These are phyloP conservation scores for Gopherus flavomarginatus DNA, from an alignment of 2,113 vertebrate genomes.

Conservation along the genomic window DNA sequence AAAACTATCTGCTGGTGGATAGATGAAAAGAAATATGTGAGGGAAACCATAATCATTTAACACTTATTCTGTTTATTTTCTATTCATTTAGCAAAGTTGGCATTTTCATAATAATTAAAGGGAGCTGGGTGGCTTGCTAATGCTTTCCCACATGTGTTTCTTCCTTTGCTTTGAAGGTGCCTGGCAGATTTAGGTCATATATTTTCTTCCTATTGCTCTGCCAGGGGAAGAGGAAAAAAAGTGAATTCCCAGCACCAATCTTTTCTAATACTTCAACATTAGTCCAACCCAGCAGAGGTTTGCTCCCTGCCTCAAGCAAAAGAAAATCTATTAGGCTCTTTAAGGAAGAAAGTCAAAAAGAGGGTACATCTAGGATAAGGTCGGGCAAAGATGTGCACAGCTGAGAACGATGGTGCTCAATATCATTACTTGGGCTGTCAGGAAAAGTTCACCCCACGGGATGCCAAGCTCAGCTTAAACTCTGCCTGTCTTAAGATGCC, in stretches of 20 bases:
- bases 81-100: slow-evolving; percentile 68
- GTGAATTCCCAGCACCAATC: slow-evolving; percentile 71
- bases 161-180: slow-evolving; percentile 68
- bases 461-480: slow-evolving; percentile 39
- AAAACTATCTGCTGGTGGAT: slow-evolving; percentile 60
- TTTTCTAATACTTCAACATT: slow-evolving; percentile 77
- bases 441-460: slow-evolving; percentile 37
- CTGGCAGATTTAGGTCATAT: slow-evolving; percentile 79
- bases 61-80: slow-evolving; percentile 72
- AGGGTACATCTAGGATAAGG: slow-evolving; percentile 50
- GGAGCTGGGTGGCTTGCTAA: slow-evolving; percentile 49
- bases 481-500: slow-evolving; percentile 34
- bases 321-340: slow-evolving; percentile 77
- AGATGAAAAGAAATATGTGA: slow-evolving; percentile 69
- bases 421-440: slow-evolving; percentile 47
- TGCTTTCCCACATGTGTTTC: slow-evolving; percentile 54
- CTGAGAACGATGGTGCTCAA: slow-evolving; percentile 47
- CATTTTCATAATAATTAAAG: slow-evolving; percentile 75
- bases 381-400: slow-evolving; percentile 63
- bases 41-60: slow-evolving; percentile 63
- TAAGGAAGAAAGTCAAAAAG: slow-evolving; percentile 68
- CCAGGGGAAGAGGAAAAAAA: slow-evolving; percentile 70
- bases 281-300: slow-evolving; percentile 77
- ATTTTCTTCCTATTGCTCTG: slow-evolving; percentile 63
- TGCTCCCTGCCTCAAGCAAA: slow-evolving; percentile 72